Conservation (phyloP, 1,140 invertebrate species). For the Anastrepha ludens region DNA sequence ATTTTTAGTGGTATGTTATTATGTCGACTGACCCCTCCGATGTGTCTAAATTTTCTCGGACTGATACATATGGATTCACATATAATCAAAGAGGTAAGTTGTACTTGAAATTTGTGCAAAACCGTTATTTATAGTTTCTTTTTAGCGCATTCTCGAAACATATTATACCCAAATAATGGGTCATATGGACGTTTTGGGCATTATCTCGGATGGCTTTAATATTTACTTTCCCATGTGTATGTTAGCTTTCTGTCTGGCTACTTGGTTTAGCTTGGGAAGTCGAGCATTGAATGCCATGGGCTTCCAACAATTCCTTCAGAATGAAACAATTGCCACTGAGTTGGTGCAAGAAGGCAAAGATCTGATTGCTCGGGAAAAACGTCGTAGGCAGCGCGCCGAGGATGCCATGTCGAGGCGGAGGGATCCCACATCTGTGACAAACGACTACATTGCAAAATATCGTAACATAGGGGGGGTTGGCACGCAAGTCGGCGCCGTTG, state of each 20-base stretch:
- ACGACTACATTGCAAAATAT: slow-evolving; percentile 73
- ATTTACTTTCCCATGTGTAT: slow-evolving; percentile 99
- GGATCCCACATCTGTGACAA: slow-evolving; percentile 79
- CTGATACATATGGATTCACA: slow-evolving; percentile 99
- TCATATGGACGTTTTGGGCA: slow-evolving; percentile 98
- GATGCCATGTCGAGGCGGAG: slow-evolving; percentile 84
- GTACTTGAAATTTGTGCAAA: slow-evolving; percentile 76
- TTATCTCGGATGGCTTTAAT: slow-evolving; percentile 98
- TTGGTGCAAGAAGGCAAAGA: slow-evolving; percentile 94
- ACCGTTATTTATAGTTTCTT: slow-evolving; percentile 77
- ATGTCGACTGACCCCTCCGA: slow-evolving; percentile 96
- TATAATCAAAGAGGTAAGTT: slow-evolving; percentile 83
- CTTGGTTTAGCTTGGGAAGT: slow-evolving; percentile 96
- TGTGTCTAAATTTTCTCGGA: slow-evolving; percentile 98
- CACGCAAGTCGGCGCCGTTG: slow-evolving; percentile 31
- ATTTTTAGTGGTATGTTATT: slow-evolving; percentile 99
- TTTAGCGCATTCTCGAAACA: slow-evolving; percentile 70
- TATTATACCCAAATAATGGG: slow-evolving; percentile 93
- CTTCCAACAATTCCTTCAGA: slow-evolving; percentile 96
- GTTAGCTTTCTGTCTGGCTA: slow-evolving; percentile 92
- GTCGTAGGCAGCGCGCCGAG: slow-evolving; percentile 86
- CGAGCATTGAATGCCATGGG: slow-evolving; percentile 91
- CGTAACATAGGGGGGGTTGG: slow-evolving; percentile 77
- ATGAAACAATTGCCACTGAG: slow-evolving; percentile 94
- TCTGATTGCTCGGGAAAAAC: slow-evolving; percentile 90